These are phyloP conservation scores for Peromyscus attwateri DNA, from an alignment of 2,797 vertebrate genomes.

Conservation along the genomic window DNA sequence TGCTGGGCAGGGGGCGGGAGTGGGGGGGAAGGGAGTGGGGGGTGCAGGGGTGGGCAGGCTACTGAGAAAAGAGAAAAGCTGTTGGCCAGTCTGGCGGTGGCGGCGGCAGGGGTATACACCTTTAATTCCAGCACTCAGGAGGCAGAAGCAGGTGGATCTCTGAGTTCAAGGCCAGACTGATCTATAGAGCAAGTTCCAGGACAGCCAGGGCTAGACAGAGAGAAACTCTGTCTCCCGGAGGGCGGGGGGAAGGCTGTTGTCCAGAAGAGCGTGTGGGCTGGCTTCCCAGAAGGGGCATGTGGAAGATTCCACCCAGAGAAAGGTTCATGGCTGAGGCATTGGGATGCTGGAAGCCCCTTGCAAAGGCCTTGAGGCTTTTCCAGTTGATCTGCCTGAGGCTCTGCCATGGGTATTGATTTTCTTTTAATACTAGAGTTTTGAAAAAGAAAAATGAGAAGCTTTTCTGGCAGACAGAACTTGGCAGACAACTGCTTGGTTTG, in stretches of 20 bases:
- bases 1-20: not conserved
- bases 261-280: not conserved
- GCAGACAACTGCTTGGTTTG: not conserved
- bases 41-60: not conserved
- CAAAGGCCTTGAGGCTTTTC: not conserved
- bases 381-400: slow-evolving; percentile 8
- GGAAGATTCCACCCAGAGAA: not conserved
- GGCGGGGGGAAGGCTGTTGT: not conserved
- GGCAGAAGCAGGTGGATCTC: not conserved
- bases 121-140: not conserved
- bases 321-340: not conserved
- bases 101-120: not conserved
- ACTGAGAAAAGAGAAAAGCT: not conserved
- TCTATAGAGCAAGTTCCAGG: not conserved
- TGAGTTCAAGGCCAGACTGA: not conserved
- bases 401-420: slow-evolving; percentile 64
- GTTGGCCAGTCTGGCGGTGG: not conserved
- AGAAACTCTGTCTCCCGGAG: not conserved
- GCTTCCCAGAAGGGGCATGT: not conserved
- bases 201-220: not conserved
- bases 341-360: not conserved
- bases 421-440: slow-evolving; percentile 61
- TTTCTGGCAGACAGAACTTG: not conserved
- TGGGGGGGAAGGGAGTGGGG: not conserved
- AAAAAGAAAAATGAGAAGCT: slow-evolving; percentile 36